phyloP scores from a whole-genome alignment of 2,113 vertebrate genomes.

The Chlorodrepanis virens region DNA sequence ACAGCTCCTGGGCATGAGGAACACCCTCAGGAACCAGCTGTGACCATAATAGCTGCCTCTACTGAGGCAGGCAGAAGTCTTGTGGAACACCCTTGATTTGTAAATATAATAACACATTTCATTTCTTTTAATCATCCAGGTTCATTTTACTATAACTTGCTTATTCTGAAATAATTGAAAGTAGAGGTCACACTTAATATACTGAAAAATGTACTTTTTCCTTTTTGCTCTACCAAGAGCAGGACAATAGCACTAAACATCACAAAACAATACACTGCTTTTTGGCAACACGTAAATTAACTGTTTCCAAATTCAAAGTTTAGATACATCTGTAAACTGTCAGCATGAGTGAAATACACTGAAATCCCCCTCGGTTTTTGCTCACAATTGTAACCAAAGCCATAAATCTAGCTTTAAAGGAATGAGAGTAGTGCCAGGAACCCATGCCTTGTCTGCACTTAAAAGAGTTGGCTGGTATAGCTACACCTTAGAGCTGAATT shows the following conservation, averaged over 20 bases:
- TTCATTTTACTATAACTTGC: background rate
- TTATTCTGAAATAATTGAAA: background rate
- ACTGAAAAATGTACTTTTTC: slow-evolving; percentile 71
- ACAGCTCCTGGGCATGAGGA: background rate
- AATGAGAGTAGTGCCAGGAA: slow-evolving; percentile 7
- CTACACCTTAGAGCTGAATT: slow-evolving; percentile 51
- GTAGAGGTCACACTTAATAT: slow-evolving; percentile 20
- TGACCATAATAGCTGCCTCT: background rate
- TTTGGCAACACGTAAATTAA: slow-evolving; percentile 16
- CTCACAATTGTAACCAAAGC: slow-evolving; percentile 35
- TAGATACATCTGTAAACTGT: slow-evolving; percentile 2
- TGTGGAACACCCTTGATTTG: background rate
- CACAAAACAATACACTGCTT: background rate
- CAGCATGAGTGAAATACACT: background rate
- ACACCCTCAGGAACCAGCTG: background rate
- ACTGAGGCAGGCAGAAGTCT: background rate
- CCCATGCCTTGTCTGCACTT: slow-evolving; percentile 13
- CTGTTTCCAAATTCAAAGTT: background rate
- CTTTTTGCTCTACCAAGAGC: slow-evolving; percentile 74
- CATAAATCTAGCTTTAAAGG: slow-evolving; percentile 46
- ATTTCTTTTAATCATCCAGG: background rate
- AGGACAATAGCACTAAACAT: slow-evolving; percentile 70
- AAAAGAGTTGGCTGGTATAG: slow-evolving; percentile 40
- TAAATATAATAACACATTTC: background rate
- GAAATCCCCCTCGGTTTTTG: slow-evolving; percentile 9